Conservation (phyloP, 92 coral and sea anemone species). For the Montipora capitata region DNA sequence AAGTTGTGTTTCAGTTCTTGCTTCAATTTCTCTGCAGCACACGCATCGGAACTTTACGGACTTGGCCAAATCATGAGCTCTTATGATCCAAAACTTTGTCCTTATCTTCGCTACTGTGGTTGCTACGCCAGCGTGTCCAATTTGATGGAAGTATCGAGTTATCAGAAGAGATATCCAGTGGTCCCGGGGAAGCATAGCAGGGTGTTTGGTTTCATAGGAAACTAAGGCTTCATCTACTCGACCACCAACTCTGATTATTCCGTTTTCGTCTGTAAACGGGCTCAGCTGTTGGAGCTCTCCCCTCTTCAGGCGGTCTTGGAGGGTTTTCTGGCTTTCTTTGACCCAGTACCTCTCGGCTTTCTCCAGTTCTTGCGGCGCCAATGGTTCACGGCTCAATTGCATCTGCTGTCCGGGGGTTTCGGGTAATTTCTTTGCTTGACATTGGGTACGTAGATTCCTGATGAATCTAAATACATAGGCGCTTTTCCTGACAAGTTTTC, state of each 20-base stretch:
- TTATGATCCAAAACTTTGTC: slow-evolving; percentile 71
- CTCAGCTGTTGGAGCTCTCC: slow-evolving; percentile 53
- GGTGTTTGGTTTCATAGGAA: slow-evolving; percentile 60
- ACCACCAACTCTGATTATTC: slow-evolving; percentile 72
- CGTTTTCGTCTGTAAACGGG: slow-evolving; percentile 51
- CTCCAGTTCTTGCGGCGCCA: not conserved
- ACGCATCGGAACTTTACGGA: slow-evolving; percentile 66
- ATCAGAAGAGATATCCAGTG: slow-evolving; percentile 73
- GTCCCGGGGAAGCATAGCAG: slow-evolving; percentile 62
- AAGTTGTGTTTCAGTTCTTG: slow-evolving; percentile 61
- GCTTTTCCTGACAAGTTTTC: slow-evolving; percentile 57
- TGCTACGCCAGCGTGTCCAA: slow-evolving; percentile 60
- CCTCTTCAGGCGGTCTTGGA: slow-evolving; percentile 30
- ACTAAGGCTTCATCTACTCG: slow-evolving; percentile 57
- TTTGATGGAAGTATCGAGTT: slow-evolving; percentile 61
- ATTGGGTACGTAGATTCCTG: no score
- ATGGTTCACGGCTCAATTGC: slow-evolving; percentile 10
- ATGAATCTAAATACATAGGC: slow-evolving; percentile 31
- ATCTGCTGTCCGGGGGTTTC: not conserved
- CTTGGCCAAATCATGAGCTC: slow-evolving; percentile 66
- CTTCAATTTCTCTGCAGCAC: slow-evolving; percentile 41
- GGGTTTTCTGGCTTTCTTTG: slow-evolving; percentile 61
- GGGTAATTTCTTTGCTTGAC: not conserved
- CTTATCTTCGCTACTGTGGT: slow-evolving; percentile 66
- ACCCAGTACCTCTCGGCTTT: slow-evolving; percentile 57